Evolutionary conservation across 2,888 invertebrate species (phyloP), one percentile per base, ranked within the genome.

Genomic region (Nymphalis urticae): DNA sequence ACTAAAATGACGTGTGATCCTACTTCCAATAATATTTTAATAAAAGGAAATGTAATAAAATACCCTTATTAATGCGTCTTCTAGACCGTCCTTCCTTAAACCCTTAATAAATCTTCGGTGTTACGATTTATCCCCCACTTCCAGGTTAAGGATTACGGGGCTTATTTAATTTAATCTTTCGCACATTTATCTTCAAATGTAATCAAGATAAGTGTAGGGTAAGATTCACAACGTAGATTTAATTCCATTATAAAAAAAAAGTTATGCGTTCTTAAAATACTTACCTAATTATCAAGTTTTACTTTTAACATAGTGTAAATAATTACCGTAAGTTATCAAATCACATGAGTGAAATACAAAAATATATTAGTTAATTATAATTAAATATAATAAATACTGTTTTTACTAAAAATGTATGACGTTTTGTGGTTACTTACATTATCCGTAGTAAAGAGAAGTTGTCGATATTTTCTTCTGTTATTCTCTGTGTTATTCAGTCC

Each of bases 401-500:
- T 27, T 27, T 27, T 27, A 21, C 36, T 8, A 36, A 27, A 2
- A 27, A 36, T 36, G 8, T 9, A 36, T 36, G 36, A 36, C 1
- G 8, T 8, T 10, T 42, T 42, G 0, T 1, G 42, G 2, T 47
- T 62, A 79, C 81, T 82, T 76, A 88, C 89, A 59, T 82, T 87
- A 78, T 96, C 95, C 27, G 96, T 89, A 65, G 97, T 96, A 92
- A 98, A 98, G 70, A 98, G 94, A 64, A 98, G 94, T 90, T 98
- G 96, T 70, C 96, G 94, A 91, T 97, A 98, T 73, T 94, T 93
- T 65, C 97, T 95, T 68, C 99, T 94, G 82, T 97, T 96, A 66
- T 98, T 97, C 77, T 98, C 98, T 59, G 95, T 96, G 87, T 98
- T 99, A 81, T 97, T 96, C 69, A 97, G 94, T 17, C 96, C 96